Evolutionary conservation across 2,113 vertebrate genomes (phyloP).

Genomic region (Prietella phreatophila): DNA sequence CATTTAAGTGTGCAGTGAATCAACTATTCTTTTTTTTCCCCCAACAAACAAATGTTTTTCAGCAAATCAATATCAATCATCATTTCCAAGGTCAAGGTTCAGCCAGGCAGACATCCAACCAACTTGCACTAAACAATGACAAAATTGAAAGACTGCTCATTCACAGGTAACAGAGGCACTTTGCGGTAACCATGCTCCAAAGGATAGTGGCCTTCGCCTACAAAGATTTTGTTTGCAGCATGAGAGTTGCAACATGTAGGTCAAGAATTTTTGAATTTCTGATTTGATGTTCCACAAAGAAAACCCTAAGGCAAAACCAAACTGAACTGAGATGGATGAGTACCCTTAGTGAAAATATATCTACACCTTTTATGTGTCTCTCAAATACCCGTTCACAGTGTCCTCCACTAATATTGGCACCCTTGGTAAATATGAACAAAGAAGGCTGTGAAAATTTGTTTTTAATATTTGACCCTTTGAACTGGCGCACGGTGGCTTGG

Average conservation of each 20-base stretch:
- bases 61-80: background rate
- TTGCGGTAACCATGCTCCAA: background rate
- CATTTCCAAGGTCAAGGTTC: background rate
- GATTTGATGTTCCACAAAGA: background rate
- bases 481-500: too few relatives aligned
- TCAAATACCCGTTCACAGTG: background rate
- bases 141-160: background rate
- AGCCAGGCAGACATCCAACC: background rate
- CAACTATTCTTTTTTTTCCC: background rate
- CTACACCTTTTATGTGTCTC: background rate
- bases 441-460: too few relatives aligned
- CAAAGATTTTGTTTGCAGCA: background rate
- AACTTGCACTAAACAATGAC: background rate
- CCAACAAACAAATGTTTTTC: background rate
- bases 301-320: background rate
- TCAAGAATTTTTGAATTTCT: too few relatives aligned
- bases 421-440: too few relatives aligned
- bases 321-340: background rate
- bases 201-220: background rate
- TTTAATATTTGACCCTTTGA: too few relatives aligned
- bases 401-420: too few relatives aligned
- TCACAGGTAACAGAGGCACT: background rate
- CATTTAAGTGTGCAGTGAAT: background rate
- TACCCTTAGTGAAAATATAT: background rate
- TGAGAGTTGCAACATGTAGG: background rate